Percentiles rank a stretch among this genome's conserved stretches.
Conservation (phyloP, 2,797 vertebrate genomes). For the Vespertilio murinus region DNA sequence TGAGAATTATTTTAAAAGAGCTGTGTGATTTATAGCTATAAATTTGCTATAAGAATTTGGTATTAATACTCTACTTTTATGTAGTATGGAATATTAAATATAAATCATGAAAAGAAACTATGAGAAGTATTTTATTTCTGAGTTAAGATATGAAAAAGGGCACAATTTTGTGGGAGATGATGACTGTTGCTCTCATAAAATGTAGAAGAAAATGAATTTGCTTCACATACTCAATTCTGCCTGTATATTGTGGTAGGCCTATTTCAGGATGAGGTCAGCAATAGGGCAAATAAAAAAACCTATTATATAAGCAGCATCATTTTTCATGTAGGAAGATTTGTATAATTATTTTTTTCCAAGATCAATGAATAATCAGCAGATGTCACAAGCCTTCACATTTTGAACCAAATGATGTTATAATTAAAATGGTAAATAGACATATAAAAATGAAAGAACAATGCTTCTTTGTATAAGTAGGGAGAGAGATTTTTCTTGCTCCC, state of each 20-base stretch:
- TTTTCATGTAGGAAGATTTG: not conserved
- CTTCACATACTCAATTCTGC: not conserved
- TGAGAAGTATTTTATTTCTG: not conserved
- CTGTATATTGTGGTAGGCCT: not conserved
- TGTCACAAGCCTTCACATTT: not conserved
- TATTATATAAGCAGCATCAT: not conserved
- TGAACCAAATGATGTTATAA: not conserved
- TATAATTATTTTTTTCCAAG: not conserved
- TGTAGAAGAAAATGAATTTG: not conserved
- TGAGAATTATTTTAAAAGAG: not conserved
- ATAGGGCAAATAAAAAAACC: not conserved
- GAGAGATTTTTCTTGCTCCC: not conserved
- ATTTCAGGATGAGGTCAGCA: not conserved
- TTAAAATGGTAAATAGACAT: not conserved
- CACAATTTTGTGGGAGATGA: not conserved
- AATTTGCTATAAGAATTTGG: not conserved
- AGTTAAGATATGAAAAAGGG: not conserved
- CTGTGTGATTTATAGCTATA: not conserved
- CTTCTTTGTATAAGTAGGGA: not conserved
- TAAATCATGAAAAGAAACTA: not conserved
- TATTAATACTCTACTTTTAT: not conserved
- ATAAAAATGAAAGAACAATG: not conserved
- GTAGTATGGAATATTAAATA: not conserved
- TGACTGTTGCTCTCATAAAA: not conserved
- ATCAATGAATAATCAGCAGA: slow-evolving; percentile 23